Conservation (phyloP, 2,797 vertebrate genomes). For the Esox masquinongy region DNA sequence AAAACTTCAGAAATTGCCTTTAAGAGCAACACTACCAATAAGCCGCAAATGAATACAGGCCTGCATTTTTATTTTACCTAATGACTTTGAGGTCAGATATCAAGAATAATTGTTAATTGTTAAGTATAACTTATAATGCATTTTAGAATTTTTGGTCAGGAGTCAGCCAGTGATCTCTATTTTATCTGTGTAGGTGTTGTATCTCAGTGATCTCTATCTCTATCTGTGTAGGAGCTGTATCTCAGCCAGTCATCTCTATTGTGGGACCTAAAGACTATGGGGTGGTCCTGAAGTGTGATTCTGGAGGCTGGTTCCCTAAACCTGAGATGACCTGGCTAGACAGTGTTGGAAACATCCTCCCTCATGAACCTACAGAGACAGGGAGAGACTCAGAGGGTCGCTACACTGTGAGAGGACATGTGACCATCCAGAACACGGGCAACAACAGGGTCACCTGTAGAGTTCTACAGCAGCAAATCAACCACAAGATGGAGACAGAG, state of each 20-base stretch:
- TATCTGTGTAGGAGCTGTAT: neutral
- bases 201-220: neutral
- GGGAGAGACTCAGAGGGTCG: neutral
- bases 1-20: no score
- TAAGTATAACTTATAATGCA: no score
- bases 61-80: no score
- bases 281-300: neutral
- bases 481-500: neutral
- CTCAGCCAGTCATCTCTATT: neutral
- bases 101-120: no score
- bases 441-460: neutral
- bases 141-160: no score
- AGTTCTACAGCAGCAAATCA: neutral
- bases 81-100: no score
- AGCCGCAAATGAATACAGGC: no score
- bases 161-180: no score
- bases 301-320: neutral
- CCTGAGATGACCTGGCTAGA: neutral
- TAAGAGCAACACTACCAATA: no score
- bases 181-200: no score
- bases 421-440: neutral
- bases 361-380: neutral
- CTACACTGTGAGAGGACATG: neutral
- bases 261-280: neutral
- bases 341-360: neutral